Base-by-base conservation (phyloP, 2,113 vertebrate genomes). In the Anarrhichthys ocellatus region DNA sequence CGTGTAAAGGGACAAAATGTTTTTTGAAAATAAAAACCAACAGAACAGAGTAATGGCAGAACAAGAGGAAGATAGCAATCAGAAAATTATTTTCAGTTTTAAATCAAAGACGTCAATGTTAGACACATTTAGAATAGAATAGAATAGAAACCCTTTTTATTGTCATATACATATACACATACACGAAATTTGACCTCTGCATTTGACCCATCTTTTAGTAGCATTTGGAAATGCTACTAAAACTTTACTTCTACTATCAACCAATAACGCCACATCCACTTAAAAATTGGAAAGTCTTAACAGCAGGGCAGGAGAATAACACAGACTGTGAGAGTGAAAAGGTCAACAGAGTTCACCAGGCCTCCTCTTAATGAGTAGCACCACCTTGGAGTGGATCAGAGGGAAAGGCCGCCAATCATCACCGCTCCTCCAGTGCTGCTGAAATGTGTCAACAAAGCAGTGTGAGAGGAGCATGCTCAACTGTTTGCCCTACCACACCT, bases 401-500 rank as follows among this genome's bases (percentile, higher is more conserved):
- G 42, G 80, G 32, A 76, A 68, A 79, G 62, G 63, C 66, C 44
- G 29, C 69, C 74, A 59, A 81, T 75, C 76, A 70, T 42, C 18
- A 14, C 50, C 8, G 38, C 65, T 73, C 56, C 69, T 65, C 68
- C 4, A 32, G 68, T 29, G 9, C 77, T 42, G 77, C 70, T 79
- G 84, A 84, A 83, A 87, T 71, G 80, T 87, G 76, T 89, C 87
- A 86, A 85, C 84, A 90, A n/a, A 80, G 65, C 72, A 78, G 82
- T 34, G 77, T 38, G 76, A 85, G 76, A 42, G 62, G 78, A 86
- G 61, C 77, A 70, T 56, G 62, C 84, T 74, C 73, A 58, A 18
- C 50, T 82, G 76, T 85, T 84, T 89, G 78, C 50, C 77, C 85
- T 82, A 81, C 78, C 81, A 81, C 82, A 91, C 78, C 84, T 87